A percentile compares a stretch with the other conserved stretches of the same genome.
Evolutionary conservation across 2,797 vertebrate species (phyloP).

Genomic region (Hippoglossus hippoglossus): DNA sequence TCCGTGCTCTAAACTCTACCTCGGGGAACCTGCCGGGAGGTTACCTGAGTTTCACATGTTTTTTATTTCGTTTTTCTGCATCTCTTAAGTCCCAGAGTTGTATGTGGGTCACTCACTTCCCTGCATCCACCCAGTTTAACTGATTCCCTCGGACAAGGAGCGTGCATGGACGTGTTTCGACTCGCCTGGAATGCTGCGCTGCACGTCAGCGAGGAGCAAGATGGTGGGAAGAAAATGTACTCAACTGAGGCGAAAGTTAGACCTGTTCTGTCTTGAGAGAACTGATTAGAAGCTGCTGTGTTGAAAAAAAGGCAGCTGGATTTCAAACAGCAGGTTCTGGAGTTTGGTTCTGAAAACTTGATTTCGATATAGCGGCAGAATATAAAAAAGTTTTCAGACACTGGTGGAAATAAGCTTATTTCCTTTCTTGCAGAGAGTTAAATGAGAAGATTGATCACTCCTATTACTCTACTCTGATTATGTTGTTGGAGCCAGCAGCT

Average conservation of each 20-base stretch:
- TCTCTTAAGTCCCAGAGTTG: constrained; percentile 18
- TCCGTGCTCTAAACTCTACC: neutral
- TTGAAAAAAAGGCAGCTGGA: neutral
- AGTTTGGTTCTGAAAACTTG: neutral
- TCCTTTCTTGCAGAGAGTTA: too few species aligned
- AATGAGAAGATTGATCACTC: too few species aligned
- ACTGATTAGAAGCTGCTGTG: neutral
- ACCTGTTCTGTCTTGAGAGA: constrained; percentile 14
- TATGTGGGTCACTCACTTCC: constrained; percentile 58
- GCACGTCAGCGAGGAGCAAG: constrained; percentile 41
- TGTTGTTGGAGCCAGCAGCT: too few species aligned
- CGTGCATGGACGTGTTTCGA: constrained; percentile 55
- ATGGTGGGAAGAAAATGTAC: constrained; percentile 31
- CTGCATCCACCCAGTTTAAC: constrained; percentile 64
- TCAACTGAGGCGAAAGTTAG: constrained; percentile 25
- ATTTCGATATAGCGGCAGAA: too few species aligned
- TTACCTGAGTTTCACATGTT: constrained; percentile 19
- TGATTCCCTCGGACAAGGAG: constrained; percentile 49
- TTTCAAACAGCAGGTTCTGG: neutral
- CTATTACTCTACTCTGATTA: too few species aligned
- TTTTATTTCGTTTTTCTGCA: constrained; percentile 28
- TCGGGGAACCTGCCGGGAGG: neutral
- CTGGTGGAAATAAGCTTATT: too few species aligned
- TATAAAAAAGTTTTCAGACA: too few species aligned
- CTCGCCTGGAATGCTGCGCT: constrained; percentile 77